Evolutionary conservation across 2,113 vertebrate species (phyloP).

Genomic region (Martes martes): DNA sequence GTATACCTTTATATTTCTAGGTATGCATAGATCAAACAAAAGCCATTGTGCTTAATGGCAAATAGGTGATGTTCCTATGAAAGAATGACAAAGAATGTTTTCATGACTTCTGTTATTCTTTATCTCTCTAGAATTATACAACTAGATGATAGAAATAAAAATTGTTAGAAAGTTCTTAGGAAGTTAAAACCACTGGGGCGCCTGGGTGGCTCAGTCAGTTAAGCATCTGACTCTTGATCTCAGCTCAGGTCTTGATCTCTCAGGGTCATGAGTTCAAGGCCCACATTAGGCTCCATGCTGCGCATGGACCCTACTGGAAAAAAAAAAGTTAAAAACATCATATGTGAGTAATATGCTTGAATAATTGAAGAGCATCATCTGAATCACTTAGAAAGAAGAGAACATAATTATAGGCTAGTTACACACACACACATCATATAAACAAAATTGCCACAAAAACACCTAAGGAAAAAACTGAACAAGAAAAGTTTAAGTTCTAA

Average conservation of each 20-base stretch:
- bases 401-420: background rate
- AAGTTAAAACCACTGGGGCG: background rate
- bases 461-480: background rate
- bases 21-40: background rate
- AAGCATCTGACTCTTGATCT: background rate
- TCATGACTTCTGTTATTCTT: background rate
- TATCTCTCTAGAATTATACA: conserved; percentile 35
- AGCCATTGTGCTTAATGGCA: background rate
- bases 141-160: background rate
- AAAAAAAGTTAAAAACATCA: background rate
- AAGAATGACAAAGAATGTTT: background rate
- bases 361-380: background rate
- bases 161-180: background rate
- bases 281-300: background rate
- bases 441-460: background rate
- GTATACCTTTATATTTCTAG: background rate
- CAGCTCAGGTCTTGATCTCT: background rate
- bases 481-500: background rate
- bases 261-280: background rate
- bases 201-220: background rate
- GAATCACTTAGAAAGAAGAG: background rate
- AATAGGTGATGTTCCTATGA: background rate
- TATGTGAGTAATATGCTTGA: background rate
- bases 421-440: background rate
- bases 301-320: background rate